Base-by-base conservation (phyloP, 2,113 vertebrate genomes). In the Pleuronectes platessa region DNA sequence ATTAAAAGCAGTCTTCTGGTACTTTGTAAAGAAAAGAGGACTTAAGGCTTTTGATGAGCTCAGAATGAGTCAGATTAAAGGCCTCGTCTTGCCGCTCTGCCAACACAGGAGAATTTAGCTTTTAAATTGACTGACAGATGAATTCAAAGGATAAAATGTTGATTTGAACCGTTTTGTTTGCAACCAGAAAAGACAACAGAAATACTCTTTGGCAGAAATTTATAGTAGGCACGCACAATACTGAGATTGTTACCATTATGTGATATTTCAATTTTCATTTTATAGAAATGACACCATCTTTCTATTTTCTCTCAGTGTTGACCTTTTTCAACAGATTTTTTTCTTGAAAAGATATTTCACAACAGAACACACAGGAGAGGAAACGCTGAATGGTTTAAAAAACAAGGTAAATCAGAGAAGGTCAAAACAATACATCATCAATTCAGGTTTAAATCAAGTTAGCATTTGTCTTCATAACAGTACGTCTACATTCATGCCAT, bases 1-100 rank as follows among this genome's bases (percentile, higher is more conserved):
- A 77, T 87, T 79, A 71, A 86, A 82, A 75, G 18, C 17, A 56
- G 47, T 65, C 66, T 69, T 83, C 61, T 56, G 11, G 59, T 71
- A 7, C 49, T 1, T 56, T 54, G 58, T 45, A 20, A 69, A 65
- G 58, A 81, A 74, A 81, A 74, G 63, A 67, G 49, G 45, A 31
- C 31, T 78, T 73, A 60, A 58, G 62, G 35, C 45, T 71, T 82
- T 66, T 74, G 71, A 90, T 81, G 70, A 71, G 84, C 83, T 85
- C 68, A 51, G 42, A 55, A 24, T 61, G 51, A 76, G 21, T 77
- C 45, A 53, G 51, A 81, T 81, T 79, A 81, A 76, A 60, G 64
- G 55, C 61, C 27, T 24, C 18, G 61, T 74, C 21, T 78, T 70
- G 14, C 12, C 7, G 31, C 20, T 37, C 68, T 49, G 3, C 67